A percentile compares a stretch with the other conserved stretches of the same genome.
phyloP scores from a whole-genome alignment of 2,113 vertebrate genomes.

The Saimiri boliviensis region DNA sequence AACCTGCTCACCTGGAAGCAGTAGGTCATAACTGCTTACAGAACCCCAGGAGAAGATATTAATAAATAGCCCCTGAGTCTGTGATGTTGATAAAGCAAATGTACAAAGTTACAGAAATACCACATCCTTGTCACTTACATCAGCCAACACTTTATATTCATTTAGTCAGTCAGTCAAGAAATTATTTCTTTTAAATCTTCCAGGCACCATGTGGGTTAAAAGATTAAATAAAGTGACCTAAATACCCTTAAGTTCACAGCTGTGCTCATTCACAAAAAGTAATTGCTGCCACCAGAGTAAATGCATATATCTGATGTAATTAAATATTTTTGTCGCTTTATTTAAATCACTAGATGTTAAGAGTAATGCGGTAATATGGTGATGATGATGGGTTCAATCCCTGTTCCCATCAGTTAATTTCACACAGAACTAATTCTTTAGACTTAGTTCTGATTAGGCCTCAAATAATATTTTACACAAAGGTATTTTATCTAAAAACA shows the following conservation, averaged over 20 bases:
- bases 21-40: accelerated
- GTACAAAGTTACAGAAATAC: neutral
- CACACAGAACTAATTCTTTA: neutral
- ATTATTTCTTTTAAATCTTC: neutral
- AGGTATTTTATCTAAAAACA: neutral
- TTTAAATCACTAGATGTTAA: neutral
- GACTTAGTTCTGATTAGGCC: neutral
- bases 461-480: neutral
- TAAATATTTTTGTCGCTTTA: neutral
- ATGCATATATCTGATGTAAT: neutral
- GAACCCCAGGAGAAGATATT: neutral
- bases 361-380: accelerated
- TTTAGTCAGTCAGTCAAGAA: neutral
- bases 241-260: neutral
- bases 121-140: accelerated
- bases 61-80: too few species aligned
- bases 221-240: neutral
- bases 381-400: accelerated
- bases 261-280: neutral
- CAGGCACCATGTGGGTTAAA: neutral
- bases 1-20: accelerated
- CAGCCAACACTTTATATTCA: neutral
- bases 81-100: accelerated
- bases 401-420: neutral
- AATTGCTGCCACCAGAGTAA: accelerated